A percentile compares a stretch with the other conserved stretches of the same genome.
These are phyloP conservation scores for Cherax destructor DNA, from an alignment of 1,140 invertebrate species.

Conservation along the genomic window DNA sequence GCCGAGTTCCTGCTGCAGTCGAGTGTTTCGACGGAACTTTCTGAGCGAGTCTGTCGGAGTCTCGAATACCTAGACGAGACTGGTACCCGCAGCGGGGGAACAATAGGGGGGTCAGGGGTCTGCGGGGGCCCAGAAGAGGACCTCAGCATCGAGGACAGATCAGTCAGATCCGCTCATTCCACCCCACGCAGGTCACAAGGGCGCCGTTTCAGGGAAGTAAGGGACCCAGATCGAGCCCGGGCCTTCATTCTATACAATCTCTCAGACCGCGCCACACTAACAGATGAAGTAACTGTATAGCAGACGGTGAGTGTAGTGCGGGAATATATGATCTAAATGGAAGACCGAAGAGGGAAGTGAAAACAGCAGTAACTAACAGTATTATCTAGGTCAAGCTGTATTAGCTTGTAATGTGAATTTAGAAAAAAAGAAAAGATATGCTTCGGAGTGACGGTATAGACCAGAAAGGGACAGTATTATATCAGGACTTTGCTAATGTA, in stretches of 20 bases:
- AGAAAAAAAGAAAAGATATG: too few species aligned
- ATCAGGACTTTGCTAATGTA: too few species aligned
- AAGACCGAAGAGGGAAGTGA: too few species aligned
- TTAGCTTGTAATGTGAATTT: too few species aligned
- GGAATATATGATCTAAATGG: too few species aligned
- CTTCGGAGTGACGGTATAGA: too few species aligned
- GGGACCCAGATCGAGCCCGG: constrained; percentile 40
- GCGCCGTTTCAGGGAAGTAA: constrained; percentile 44
- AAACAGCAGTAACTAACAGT: too few species aligned
- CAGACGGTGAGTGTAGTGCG: too few species aligned
- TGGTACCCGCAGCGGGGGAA: constrained; percentile 15
- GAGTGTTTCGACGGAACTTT: constrained; percentile 21
- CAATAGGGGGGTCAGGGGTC: not conserved
- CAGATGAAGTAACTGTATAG: constrained; percentile 65
- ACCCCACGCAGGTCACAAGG: constrained; percentile 30
- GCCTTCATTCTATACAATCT: constrained; percentile 52
- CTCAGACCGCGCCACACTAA: constrained; percentile 56
- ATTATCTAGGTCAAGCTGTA: too few species aligned
- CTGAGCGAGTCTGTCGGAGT: constrained; percentile 45
- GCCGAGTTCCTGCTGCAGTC: constrained; percentile 35
- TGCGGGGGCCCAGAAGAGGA: constrained; percentile 1
- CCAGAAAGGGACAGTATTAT: too few species aligned
- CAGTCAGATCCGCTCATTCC: constrained; percentile 53
- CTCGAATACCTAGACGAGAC: constrained; percentile 48
- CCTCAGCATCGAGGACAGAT: constrained; percentile 43